Percentiles rank a stretch among this genome's conserved stretches.
These are phyloP conservation scores for Rhynchophorus ferrugineus DNA, from an alignment of 1,140 invertebrate species.

Conservation along the genomic window DNA sequence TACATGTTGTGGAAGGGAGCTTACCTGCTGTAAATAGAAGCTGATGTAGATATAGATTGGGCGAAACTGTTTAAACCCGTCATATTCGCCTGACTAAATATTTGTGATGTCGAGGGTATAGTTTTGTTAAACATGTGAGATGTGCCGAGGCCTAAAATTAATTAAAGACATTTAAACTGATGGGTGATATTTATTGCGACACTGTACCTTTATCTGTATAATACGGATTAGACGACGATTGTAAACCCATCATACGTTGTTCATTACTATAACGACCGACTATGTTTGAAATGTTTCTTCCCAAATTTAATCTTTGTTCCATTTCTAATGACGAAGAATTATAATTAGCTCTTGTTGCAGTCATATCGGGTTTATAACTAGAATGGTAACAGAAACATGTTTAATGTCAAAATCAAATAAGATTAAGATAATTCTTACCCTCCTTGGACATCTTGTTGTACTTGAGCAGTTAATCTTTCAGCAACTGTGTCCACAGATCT, in stretches of 20 bases:
- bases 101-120: slow-evolving; percentile 34
- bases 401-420: not conserved
- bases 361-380: slow-evolving; percentile 23
- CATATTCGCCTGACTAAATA: slow-evolving; percentile 37
- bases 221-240: slow-evolving; percentile 32
- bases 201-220: slow-evolving; percentile 41
- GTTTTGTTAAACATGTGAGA: slow-evolving; percentile 48
- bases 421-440: not conserved
- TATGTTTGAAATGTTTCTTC: slow-evolving; percentile 52
- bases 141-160: slow-evolving; percentile 38
- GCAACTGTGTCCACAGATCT: slow-evolving; percentile 16
- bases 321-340: slow-evolving; percentile 28
- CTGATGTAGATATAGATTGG: slow-evolving; percentile 19
- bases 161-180: not conserved
- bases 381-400: no score
- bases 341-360: slow-evolving; percentile 27
- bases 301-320: slow-evolving; percentile 34
- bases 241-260: slow-evolving; percentile 45
- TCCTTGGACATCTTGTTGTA: slow-evolving; percentile 10
- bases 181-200: not conserved
- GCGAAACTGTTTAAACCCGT: slow-evolving; percentile 24
- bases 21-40: slow-evolving; percentile 26
- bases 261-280: slow-evolving; percentile 50
- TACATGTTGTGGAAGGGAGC: no score
- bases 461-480: slow-evolving; percentile 16